Percentiles rank a stretch among this genome's conserved stretches.
Evolutionary conservation across 1,140 invertebrate genomes (phyloP).

Genomic region (Ceratitis capitata): DNA sequence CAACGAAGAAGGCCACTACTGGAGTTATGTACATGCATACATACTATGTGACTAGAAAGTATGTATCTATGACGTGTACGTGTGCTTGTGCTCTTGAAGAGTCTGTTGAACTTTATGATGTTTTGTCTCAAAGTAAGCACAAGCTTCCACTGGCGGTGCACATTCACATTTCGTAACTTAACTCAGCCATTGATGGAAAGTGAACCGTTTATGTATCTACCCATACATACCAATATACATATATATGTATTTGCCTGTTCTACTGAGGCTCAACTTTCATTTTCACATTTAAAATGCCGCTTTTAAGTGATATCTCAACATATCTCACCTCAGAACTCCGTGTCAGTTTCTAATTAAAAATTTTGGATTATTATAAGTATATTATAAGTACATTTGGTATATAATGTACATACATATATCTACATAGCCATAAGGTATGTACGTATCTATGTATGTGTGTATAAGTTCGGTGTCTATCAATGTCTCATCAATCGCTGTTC

Average conservation of each 20-base stretch:
- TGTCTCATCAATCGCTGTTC: conserved; percentile 10
- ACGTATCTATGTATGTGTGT: not conserved
- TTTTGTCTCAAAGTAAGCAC: not conserved
- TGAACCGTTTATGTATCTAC: not conserved
- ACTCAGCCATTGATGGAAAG: too few relatives aligned
- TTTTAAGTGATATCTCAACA: too few relatives aligned
- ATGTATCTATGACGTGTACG: not conserved
- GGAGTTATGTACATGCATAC: too few relatives aligned
- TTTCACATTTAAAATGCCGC: too few relatives aligned
- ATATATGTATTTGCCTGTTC: too few relatives aligned
- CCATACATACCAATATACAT: not conserved
- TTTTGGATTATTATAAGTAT: too few relatives aligned
- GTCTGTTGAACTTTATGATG: not conserved
- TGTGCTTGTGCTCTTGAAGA: not conserved
- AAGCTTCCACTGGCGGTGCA: not conserved
- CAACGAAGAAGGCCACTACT: not conserved
- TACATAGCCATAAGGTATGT: not conserved
- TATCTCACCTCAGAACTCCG: too few relatives aligned
- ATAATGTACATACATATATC: too few relatives aligned
- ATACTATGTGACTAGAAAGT: too few relatives aligned
- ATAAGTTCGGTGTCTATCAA: not conserved
- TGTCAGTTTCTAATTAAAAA: too few relatives aligned
- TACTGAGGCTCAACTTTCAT: too few relatives aligned
- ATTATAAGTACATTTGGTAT: not conserved
- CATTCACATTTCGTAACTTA: too few relatives aligned